These are phyloP conservation scores for Alcedo quadribrachys DNA, from an alignment of 2,797 vertebrate genomes.

Conservation along the genomic window DNA sequence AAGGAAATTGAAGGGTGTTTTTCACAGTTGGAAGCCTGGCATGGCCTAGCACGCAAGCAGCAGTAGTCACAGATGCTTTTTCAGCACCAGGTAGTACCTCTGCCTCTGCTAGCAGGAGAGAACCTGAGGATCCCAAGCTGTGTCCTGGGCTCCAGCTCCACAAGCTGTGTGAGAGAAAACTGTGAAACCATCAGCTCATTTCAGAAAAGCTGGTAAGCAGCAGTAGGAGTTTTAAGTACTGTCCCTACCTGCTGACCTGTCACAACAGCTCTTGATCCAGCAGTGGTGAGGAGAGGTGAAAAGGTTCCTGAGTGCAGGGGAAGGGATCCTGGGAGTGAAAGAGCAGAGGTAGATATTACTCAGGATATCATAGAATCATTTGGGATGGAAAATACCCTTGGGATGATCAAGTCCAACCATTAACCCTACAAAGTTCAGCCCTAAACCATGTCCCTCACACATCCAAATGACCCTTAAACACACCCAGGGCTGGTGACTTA, in stretches of 20 bases:
- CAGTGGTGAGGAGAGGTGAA: background rate
- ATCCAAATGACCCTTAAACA: too few species aligned
- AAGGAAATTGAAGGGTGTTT: background rate
- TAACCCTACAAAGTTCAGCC: too few species aligned
- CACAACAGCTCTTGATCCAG: background rate
- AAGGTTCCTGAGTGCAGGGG: background rate
- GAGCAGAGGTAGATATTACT: background rate
- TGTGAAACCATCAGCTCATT: background rate
- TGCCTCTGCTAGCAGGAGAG: background rate
- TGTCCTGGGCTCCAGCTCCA: background rate
- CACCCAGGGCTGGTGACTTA: too few species aligned
- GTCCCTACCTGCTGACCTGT: background rate
- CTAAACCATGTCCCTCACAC: too few species aligned
- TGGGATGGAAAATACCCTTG: too few species aligned
- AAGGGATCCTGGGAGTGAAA: background rate
- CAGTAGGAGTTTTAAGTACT: background rate
- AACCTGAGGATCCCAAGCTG: background rate
- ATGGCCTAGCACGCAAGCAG: background rate
- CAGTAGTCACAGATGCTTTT: accelerated
- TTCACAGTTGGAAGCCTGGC: background rate
- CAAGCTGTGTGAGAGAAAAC: background rate
- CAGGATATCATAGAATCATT: too few species aligned
- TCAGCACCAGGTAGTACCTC: background rate
- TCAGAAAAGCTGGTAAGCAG: background rate
- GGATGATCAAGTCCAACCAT: too few species aligned